phyloP scores from a whole-genome alignment of 2,113 vertebrate species.

The Erpornis zantholeuca region DNA sequence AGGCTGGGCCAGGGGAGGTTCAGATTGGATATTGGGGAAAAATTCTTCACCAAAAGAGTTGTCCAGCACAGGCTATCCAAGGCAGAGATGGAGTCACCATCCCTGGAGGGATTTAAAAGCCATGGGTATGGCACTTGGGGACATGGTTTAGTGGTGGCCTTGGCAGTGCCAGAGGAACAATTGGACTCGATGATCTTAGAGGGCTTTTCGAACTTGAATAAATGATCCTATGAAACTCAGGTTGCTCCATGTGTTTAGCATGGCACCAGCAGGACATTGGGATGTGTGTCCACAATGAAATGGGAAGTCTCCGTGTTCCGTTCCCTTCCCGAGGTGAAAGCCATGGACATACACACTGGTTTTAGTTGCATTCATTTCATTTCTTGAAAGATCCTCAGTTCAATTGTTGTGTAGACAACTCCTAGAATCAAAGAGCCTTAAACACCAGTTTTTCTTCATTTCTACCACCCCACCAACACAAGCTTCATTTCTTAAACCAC shows the following conservation, averaged over 20 bases:
- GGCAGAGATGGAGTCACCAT: neutral
- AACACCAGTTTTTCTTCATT: neutral
- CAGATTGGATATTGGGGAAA: neutral
- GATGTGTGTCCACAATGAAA: neutral
- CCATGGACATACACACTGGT: accelerated
- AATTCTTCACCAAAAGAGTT: neutral
- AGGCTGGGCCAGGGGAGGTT: accelerated
- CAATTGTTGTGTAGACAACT: neutral
- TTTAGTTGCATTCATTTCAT: neutral
- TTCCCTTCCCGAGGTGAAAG: neutral
- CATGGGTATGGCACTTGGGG: neutral
- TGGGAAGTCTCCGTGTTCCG: neutral
- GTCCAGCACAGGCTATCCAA: neutral
- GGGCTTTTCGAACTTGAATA: neutral
- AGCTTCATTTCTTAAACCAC: neutral
- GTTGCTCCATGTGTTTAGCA: neutral
- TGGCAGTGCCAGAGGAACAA: neutral
- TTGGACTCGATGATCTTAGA: neutral
- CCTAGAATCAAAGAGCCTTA: neutral
- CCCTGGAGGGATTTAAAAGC: neutral
- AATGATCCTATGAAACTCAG: neutral
- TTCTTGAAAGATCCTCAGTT: neutral
- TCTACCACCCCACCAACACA: neutral
- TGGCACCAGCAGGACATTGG: neutral
- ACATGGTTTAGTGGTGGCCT: neutral